These are phyloP conservation scores for Scaptomyza graminum DNA, from an alignment of 1,140 invertebrate genomes.

Conservation along the genomic window DNA sequence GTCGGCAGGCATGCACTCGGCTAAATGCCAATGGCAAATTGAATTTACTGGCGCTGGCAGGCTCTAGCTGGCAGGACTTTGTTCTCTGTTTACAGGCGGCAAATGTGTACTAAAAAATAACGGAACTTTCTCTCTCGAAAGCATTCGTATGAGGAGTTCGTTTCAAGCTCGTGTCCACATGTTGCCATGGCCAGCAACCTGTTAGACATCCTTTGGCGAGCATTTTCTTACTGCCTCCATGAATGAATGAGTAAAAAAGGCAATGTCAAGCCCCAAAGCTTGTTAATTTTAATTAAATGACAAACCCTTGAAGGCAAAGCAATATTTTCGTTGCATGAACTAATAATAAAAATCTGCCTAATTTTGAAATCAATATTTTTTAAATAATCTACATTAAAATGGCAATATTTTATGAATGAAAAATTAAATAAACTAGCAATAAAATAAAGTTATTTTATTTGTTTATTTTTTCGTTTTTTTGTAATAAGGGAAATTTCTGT, in stretches of 20 bases:
- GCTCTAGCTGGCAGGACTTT: conserved; percentile 34
- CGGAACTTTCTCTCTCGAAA: conserved; percentile 3
- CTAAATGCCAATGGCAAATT: conserved; percentile 59
- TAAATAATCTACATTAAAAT: too few species aligned
- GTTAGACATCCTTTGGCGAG: conserved; percentile 41
- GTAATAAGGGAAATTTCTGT: conserved; percentile 17
- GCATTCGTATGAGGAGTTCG: conserved; percentile 12
- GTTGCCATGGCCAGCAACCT: conserved; percentile 63
- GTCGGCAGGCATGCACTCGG: conserved; percentile 11
- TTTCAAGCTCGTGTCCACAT: conserved; percentile 42
- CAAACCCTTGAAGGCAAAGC: too few species aligned
- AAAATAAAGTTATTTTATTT: neutral
- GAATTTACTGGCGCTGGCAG: conserved; percentile 53
- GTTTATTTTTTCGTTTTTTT: neutral
- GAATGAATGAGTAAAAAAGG: conserved; percentile 27
- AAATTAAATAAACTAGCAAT: neutral
- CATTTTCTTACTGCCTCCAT: neutral
- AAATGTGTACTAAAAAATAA: conserved; percentile 62
- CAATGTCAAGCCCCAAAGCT: neutral
- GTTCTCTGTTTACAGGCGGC: conserved; percentile 78
- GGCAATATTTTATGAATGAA: too few species aligned
- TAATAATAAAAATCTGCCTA: too few species aligned
- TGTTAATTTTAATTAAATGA: too few species aligned
- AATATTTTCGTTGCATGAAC: too few species aligned
- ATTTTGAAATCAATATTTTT: too few species aligned